phyloP scores from a whole-genome alignment of 2,113 vertebrate species.

The Orycteropus afer region DNA sequence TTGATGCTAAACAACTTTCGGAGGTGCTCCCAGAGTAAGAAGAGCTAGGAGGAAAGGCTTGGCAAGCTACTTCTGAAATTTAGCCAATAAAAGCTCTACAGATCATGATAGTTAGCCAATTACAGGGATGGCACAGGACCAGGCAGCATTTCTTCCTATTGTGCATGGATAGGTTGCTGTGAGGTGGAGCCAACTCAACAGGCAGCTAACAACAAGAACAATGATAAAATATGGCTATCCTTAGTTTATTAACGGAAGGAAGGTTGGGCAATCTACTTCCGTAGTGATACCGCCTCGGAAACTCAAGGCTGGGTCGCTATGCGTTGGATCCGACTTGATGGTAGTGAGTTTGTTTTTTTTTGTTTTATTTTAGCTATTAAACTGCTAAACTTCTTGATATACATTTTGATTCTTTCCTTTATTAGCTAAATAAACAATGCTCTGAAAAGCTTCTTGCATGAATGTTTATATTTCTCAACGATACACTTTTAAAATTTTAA shows the following conservation, averaged over 20 bases:
- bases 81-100: too few relatives aligned
- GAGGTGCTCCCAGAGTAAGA: neutral
- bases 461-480: neutral
- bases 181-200: neutral
- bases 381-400: accelerated
- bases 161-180: neutral
- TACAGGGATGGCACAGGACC: neutral
- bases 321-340: too few relatives aligned
- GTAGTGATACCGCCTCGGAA: too few relatives aligned
- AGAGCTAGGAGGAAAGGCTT: neutral
- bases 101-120: too few relatives aligned
- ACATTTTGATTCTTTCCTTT: neutral
- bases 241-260: too few relatives aligned
- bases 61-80: neutral
- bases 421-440: neutral
- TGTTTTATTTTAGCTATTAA: too few relatives aligned
- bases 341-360: too few relatives aligned
- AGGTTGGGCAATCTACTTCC: too few relatives aligned
- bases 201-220: neutral
- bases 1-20: neutral
- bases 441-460: neutral
- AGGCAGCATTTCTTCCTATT: neutral
- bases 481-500: neutral
- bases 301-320: too few relatives aligned
- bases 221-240: accelerated